Conservation (phyloP, 2,113 vertebrate species). For the Pogonocichla stellata region DNA sequence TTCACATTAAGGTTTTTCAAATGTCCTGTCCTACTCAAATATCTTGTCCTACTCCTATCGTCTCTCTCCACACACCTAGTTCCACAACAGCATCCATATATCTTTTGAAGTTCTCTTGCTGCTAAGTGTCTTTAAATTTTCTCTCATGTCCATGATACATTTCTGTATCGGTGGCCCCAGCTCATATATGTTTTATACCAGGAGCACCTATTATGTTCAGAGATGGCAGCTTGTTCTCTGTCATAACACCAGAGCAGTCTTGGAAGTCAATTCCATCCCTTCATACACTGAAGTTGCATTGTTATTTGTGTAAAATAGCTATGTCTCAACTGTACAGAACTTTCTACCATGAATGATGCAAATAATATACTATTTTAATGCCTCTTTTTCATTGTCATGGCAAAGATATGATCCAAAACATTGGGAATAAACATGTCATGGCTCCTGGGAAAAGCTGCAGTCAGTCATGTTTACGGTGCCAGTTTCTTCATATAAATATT, state of each 20-base stretch:
- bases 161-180: neutral
- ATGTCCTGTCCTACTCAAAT: neutral
- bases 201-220: neutral
- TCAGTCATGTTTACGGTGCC: neutral
- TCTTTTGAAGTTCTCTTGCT: neutral
- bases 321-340: neutral
- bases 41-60: neutral
- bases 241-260: neutral
- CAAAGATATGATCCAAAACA: neutral
- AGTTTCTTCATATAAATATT: neutral
- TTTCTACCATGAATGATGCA: neutral
- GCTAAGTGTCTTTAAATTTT: neutral
- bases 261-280: neutral
- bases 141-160: neutral
- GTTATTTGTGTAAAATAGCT: neutral
- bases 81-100: neutral
- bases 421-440: neutral
- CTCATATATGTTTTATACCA: neutral
- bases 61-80: too few relatives aligned
- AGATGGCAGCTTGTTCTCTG: neutral
- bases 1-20: neutral
- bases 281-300: neutral
- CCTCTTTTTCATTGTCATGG: neutral
- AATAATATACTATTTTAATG: neutral
- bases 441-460: neutral